Base-by-base conservation (phyloP, 2,888 invertebrate species). In the Chromoteleia sp. region DNA sequence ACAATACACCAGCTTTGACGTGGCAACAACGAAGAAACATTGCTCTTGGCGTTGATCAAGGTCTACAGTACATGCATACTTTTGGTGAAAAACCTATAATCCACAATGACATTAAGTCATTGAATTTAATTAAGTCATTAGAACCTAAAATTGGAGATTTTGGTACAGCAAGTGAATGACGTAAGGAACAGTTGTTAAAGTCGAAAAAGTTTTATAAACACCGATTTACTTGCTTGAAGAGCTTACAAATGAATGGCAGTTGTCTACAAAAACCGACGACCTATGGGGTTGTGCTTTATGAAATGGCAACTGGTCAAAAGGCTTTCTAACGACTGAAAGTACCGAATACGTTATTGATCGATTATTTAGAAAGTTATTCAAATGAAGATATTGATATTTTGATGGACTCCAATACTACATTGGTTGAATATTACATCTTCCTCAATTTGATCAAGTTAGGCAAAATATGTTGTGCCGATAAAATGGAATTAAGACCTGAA, bases 241-340 rank as follows among this genome's bases (percentile, higher is more conserved):
- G 90, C 99, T 98, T 91, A 92, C 97, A 0, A 92, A 94, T 10
- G 94, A 94, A 0, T 95, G 94, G 84, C 94, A 95, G 71, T 94
- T 99, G 0, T 97, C 98, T 0, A 96, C 97, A 0, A 98, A 98
- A 87, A 96, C 99, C 1, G 99, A 99, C 89, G 97, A 97, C 98
- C 89, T 99, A 96, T 92, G 99, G 99, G 1, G 96, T 98, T 61
- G 97, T 98, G 0, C 89, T 97, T 59, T 94, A 97, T 71, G 98
- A 98, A 92, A 91, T 97, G 78, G 96, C 96, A 1, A 97, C 97
- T 0, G 95, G 96, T 19, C 8, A 19, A 8, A 29, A 29, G 29
- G 29, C 29, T 6, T 29, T 29, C 6, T 2, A 29, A 4, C 29
- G 3, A 29, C 2, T 4, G 6, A 2, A 6, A 29, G 6, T 29